Percentiles rank a stretch among this genome's conserved stretches.
Conservation (phyloP, 2,113 vertebrate genomes). For the Elgaria multicarinata region DNA sequence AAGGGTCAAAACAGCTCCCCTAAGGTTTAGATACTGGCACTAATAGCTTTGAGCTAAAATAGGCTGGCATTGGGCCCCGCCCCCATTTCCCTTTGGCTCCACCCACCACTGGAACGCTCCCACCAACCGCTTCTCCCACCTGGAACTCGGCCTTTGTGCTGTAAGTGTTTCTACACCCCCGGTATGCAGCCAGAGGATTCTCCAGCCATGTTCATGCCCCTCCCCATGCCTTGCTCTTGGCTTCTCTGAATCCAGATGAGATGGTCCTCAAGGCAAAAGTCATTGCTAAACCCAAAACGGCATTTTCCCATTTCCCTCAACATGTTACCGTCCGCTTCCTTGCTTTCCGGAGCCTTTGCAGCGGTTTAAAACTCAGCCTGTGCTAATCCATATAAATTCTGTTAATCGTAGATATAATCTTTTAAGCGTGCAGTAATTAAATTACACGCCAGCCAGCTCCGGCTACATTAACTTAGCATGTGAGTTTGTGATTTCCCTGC, state of each 20-base stretch:
- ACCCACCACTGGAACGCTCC: no score
- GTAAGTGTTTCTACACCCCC: no score
- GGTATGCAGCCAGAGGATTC: no score
- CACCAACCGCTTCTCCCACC: no score
- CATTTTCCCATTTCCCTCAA: not conserved
- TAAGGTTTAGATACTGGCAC: no score
- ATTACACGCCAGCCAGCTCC: constrained; percentile 57
- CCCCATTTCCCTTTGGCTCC: no score
- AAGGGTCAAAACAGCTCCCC: no score
- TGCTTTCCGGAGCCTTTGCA: constrained; percentile 44
- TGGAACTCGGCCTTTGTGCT: no score
- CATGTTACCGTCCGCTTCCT: not conserved
- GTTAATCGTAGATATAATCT: constrained; percentile 74
- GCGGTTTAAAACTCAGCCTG: constrained; percentile 61
- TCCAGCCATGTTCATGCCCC: not conserved
- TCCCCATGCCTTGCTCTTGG: not conserved
- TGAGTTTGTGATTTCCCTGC: constrained; percentile 35
- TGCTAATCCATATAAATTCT: constrained; percentile 74
- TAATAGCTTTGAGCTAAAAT: no score
- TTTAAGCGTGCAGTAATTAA: constrained; percentile 67
- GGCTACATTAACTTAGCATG: not conserved
- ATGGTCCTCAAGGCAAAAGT: not conserved
- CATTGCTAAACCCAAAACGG: not conserved
- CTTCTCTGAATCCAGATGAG: not conserved
- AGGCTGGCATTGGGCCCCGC: no score